These are phyloP conservation scores for Galendromus occidentalis DNA, from an alignment of 1,140 invertebrate genomes.

Conservation along the genomic window DNA sequence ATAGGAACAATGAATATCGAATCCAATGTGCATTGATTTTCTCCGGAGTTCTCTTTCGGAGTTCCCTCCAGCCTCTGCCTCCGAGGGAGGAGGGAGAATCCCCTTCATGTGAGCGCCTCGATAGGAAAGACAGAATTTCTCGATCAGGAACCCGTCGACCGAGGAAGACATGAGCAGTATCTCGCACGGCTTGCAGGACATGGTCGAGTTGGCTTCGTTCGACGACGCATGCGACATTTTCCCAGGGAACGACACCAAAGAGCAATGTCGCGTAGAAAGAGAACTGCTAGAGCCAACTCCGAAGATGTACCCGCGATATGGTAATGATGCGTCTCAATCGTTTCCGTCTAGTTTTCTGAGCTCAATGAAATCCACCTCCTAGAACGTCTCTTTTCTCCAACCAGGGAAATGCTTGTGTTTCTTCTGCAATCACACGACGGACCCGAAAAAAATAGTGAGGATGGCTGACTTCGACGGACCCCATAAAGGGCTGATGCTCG, in stretches of 20 bases:
- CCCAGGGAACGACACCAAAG: neutral
- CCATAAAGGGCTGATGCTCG: neutral
- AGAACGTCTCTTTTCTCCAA: neutral
- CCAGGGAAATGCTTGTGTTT: neutral
- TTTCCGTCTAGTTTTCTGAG: no score
- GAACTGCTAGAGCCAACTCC: neutral
- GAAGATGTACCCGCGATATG: slow-evolving; percentile 1
- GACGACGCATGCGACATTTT: neutral
- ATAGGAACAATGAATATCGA: no score
- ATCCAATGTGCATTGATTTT: no score
- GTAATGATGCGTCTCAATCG: no score
- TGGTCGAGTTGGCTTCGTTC: neutral
- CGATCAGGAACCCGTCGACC: neutral
- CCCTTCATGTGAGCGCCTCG: no score
- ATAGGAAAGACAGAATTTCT: no score
- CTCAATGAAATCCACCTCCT: no score
- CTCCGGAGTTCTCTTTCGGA: no score
- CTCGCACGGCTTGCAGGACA: neutral
- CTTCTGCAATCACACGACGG: neutral
- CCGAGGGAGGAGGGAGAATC: no score
- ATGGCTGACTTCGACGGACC: neutral
- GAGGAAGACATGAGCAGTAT: neutral
- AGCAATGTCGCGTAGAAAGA: neutral
- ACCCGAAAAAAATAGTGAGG: neutral
- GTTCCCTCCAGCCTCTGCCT: no score